Evolutionary conservation across 2,888 invertebrate genomes (phyloP), one percentile per base, ranked within the genome.

Genomic region (Philereme vetulata): DNA sequence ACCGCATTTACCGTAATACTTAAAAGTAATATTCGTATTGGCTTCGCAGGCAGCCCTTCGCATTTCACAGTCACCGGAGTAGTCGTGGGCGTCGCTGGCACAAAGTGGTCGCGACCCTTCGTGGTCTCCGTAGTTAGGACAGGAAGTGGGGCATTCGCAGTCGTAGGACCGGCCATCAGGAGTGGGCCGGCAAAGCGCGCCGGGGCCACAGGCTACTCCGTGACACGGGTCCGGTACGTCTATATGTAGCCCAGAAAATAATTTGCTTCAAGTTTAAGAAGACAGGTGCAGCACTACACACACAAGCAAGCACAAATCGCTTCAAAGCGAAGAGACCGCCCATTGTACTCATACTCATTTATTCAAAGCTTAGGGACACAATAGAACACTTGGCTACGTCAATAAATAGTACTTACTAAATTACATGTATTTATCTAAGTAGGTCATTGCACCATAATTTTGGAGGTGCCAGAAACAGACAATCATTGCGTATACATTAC

Each of bases 1-100:
- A 98, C 98, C 97, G 88, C 98, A 98, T 88, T 96, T 96, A 62
- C 98, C 98, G 68, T 94, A 93, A 78, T 96, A 97, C 74, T 96
- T 96, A 74, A 97, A 95, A 51, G 95, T 95, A 74, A 98, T 95
- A 82, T 96, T 96, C 65, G 94, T 93, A 68, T 94, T 94, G 57
- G 94, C 92, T 60, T 94, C 93, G 88, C 98, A 98, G 8, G 97
- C 96, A 51, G 95, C 94, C 68, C 95, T 93, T 74, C 96, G 94
- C 89, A 98, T 93, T 81, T 97, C 96, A 91, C 98, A 98, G 72
- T 96, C 95, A 79, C 96, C 97, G 60, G 94, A 93, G 85, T 98
- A 98, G 81, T 97, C 97, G 65, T 94, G 92, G 6, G 96, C 97
- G 88, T 98, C 97, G 77, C 95, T 93, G 82, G 97, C 96, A 85